Evolutionary conservation across 2,888 invertebrate genomes (phyloP).

Genomic region (Bhutanitis thaidina): DNA sequence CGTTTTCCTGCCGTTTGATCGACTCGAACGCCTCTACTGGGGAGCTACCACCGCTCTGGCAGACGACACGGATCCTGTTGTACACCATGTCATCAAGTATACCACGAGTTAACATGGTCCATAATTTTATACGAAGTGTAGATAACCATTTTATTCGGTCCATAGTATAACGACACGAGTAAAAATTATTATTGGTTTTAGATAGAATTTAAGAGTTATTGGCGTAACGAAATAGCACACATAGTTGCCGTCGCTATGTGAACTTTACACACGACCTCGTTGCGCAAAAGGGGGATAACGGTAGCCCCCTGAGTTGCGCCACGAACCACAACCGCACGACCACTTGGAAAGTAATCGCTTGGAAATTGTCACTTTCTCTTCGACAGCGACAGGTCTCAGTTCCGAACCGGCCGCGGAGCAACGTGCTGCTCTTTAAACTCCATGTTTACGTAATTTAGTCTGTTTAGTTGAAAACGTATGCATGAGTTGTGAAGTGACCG

Average conservation of each 20-base stretch:
- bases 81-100: too few species aligned
- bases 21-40: too few species aligned
- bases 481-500: slow-evolving; percentile 19
- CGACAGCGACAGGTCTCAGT: slow-evolving; percentile 59
- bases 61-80: too few species aligned
- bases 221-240: slow-evolving; percentile 37
- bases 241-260: slow-evolving; percentile 30
- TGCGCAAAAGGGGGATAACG: slow-evolving; percentile 65
- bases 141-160: too few species aligned
- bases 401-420: slow-evolving; percentile 35
- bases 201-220: too few species aligned
- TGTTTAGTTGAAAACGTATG: slow-evolving; percentile 10
- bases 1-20: too few species aligned
- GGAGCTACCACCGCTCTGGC: too few species aligned
- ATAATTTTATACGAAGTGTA: too few species aligned
- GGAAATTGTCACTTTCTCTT: slow-evolving; percentile 72
- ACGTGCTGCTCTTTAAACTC: slow-evolving; percentile 25
- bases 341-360: slow-evolving; percentile 67
- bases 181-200: too few species aligned
- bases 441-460: background rate
- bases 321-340: slow-evolving; percentile 46
- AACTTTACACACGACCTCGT: slow-evolving; percentile 57
- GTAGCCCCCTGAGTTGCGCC: slow-evolving; percentile 44
- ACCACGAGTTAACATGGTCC: too few species aligned
- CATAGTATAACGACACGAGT: too few species aligned